These are phyloP conservation scores for Drosophila heteroneura DNA, from an alignment of 2,888 invertebrate genomes.

Conservation along the genomic window DNA sequence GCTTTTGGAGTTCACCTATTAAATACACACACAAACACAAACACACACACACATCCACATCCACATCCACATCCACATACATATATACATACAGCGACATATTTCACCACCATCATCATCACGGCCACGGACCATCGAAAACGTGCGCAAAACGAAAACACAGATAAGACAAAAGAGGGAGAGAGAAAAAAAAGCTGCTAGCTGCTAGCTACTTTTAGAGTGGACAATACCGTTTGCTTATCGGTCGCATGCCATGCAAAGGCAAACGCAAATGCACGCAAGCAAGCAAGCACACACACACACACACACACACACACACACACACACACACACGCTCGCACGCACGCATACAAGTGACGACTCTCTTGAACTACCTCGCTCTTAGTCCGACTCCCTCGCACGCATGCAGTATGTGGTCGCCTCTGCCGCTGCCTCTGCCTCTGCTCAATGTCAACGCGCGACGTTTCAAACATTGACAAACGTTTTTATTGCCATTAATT, in stretches of 20 bases:
- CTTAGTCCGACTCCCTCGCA: neutral
- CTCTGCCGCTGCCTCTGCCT: conserved; percentile 3
- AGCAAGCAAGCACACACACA: conserved; percentile 1
- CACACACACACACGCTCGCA: neutral
- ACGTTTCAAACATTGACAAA: conserved; percentile 51
- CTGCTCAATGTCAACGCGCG: conserved; percentile 46
- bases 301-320: neutral
- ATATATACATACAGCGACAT: conserved; percentile 25
- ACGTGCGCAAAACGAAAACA: conserved; percentile 76
- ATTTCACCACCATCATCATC: conserved; percentile 49
- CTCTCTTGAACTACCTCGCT: conserved; percentile 5
- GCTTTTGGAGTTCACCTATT: neutral
- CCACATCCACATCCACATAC: neutral
- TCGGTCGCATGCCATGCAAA: conserved; percentile 61
- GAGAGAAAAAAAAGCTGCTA: conserved; percentile 28
- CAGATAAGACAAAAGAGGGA: conserved; percentile 64
- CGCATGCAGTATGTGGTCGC: neutral
- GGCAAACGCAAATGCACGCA: conserved; percentile 13
- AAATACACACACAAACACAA: conserved; percentile 1
- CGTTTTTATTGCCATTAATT: conserved; percentile 61
- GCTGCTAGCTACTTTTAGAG: conserved; percentile 35
- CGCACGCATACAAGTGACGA: conserved; percentile 8
- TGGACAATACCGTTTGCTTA: conserved; percentile 65
- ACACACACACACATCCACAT: conserved; percentile 11
- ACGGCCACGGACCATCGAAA: conserved; percentile 56